Conservation (phyloP, 2,113 vertebrate species). For the Rhynchomys soricoides region DNA sequence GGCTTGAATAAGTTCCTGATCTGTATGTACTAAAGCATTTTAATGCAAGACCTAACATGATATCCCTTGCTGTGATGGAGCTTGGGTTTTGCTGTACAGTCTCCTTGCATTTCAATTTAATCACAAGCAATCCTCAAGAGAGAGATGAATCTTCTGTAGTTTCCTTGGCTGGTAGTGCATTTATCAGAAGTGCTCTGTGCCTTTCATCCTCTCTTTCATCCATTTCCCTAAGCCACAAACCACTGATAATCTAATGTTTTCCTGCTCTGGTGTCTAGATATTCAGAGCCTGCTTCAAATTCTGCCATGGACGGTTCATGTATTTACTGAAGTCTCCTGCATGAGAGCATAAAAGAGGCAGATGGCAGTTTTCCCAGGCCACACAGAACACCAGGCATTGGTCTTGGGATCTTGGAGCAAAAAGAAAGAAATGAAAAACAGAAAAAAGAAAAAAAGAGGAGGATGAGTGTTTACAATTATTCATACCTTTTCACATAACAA, state of each 20-base stretch:
- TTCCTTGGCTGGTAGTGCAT: background rate
- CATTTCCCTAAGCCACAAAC: constrained; percentile 33
- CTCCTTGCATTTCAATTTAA: constrained; percentile 55
- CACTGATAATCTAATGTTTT: constrained; percentile 30
- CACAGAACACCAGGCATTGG: background rate
- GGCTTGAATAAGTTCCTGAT: constrained; percentile 76
- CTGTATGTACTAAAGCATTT: constrained; percentile 59
- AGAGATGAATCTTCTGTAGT: constrained; percentile 28
- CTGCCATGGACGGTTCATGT: background rate
- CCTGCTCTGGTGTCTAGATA: constrained; percentile 5
- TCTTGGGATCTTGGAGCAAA: background rate
- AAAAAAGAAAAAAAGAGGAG: background rate
- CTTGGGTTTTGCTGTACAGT: constrained; percentile 42
- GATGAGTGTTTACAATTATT: background rate
- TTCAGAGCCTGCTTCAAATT: background rate
- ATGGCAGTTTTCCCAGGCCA: background rate
- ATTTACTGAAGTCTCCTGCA: constrained; percentile 21
- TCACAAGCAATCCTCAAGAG: background rate
- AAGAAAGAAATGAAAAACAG: background rate
- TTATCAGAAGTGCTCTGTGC: background rate
- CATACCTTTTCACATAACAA: background rate
- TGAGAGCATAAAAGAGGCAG: background rate
- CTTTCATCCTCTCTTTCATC: constrained; percentile 45
- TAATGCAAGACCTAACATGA: constrained; percentile 52
- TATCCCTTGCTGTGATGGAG: constrained; percentile 5